Conservation (phyloP, 2,113 vertebrate genomes). For the Paraplagusia blochii region DNA sequence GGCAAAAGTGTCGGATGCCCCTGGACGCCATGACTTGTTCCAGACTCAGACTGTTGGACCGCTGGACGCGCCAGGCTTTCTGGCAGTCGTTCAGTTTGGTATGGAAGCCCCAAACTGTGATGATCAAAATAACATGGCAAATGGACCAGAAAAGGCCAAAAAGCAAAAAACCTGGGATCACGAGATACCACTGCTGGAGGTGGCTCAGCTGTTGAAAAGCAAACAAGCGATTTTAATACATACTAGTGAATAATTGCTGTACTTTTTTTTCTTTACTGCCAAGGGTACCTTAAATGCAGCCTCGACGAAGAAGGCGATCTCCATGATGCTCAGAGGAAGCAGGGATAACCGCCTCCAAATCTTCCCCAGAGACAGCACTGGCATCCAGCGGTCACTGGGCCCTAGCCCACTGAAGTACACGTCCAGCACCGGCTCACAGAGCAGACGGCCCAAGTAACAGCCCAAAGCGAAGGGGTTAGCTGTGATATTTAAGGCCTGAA, state of each 20-base stretch:
- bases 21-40: constrained; percentile 95
- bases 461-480: constrained; percentile 89
- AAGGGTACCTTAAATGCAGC: constrained; percentile 83
- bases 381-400: constrained; percentile 91
- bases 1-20: constrained; percentile 98
- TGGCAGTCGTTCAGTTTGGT: constrained; percentile 94
- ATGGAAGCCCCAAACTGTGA: constrained; percentile 97
- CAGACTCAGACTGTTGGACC: constrained; percentile 82
- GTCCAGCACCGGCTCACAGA: constrained; percentile 91
- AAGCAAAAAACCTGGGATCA: constrained; percentile 94
- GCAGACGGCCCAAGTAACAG: constrained; percentile 89
- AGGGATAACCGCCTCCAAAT: constrained; percentile 88
- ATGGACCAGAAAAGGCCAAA: constrained; percentile 95
- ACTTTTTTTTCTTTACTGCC: constrained; percentile 2
- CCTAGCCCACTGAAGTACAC: constrained; percentile 93
- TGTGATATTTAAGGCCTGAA: constrained; percentile 81
- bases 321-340: constrained; percentile 80
- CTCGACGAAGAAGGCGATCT: constrained; percentile 86
- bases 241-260: background rate
- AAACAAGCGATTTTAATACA: background rate
- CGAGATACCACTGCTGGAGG: constrained; percentile 92
- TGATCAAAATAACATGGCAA: constrained; percentile 91
- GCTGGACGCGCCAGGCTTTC: constrained; percentile 83
- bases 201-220: constrained; percentile 71
- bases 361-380: constrained; percentile 85